phyloP scores from a whole-genome alignment of 2,113 vertebrate genomes.

The Oncorhynchus gorbuscha region DNA sequence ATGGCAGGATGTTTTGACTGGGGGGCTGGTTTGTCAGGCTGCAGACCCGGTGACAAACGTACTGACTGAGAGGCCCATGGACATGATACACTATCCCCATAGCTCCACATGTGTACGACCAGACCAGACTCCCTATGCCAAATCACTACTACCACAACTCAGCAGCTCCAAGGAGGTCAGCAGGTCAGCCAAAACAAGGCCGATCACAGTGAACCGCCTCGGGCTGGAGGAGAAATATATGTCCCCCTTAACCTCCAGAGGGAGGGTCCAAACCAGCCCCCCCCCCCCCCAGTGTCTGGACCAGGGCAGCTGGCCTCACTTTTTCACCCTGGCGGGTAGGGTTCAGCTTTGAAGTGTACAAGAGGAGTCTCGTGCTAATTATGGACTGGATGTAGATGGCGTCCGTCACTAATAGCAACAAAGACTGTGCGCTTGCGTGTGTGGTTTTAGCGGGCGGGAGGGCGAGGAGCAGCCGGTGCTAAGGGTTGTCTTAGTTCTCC shows the following conservation, averaged over 20 bases:
- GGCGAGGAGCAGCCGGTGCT: conserved; percentile 64
- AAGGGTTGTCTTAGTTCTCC: conserved; percentile 64
- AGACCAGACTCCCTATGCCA: conserved; percentile 3
- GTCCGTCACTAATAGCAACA: conserved; percentile 64
- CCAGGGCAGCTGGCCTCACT: conserved; percentile 55
- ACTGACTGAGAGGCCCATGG: not conserved
- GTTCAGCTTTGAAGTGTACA: conserved; percentile 65
- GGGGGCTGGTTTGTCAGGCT: not conserved
- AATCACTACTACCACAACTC: conserved; percentile 34
- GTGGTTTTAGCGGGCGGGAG: conserved; percentile 41
- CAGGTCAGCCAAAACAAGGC: conserved; percentile 53
- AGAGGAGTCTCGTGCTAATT: conserved; percentile 54
- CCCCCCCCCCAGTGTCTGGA: conserved; percentile 40
- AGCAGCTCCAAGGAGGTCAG: conserved; percentile 46
- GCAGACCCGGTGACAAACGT: conserved; percentile 6
- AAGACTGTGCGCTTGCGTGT: conserved; percentile 62
- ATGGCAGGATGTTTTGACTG: conserved; percentile 5
- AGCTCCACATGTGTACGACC: not conserved
- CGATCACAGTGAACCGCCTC: conserved; percentile 68
- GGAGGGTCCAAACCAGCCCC: conserved; percentile 14
- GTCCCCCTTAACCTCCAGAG: conserved; percentile 62
- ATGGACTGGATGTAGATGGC: conserved; percentile 55
- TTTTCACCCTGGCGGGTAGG: conserved; percentile 53
- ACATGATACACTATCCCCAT: not conserved
- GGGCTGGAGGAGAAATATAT: conserved; percentile 66